phyloP scores from a whole-genome alignment of 1,140 invertebrate species.

The Conus betulinus region DNA sequence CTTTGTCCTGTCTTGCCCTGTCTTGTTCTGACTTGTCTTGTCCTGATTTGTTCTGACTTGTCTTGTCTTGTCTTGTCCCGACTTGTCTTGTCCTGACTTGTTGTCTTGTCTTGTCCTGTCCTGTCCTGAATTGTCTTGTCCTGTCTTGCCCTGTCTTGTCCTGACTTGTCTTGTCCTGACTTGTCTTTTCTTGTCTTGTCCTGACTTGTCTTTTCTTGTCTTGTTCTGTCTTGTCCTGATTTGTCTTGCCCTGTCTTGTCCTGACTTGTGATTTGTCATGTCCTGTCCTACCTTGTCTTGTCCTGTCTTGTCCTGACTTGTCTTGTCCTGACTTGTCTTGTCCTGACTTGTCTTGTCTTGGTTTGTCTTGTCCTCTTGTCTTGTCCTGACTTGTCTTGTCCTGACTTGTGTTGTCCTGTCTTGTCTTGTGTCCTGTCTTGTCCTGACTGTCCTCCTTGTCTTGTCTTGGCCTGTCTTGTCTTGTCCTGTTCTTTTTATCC shows the following conservation, averaged over 20 bases:
- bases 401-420: neutral
- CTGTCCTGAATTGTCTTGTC: slow-evolving; percentile 3
- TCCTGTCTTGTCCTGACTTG: slow-evolving; percentile 12
- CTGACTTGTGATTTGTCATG: slow-evolving; percentile 1
- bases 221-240: slow-evolving; percentile 9
- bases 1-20: slow-evolving; percentile 7
- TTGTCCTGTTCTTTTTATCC: neutral
- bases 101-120: slow-evolving; percentile 13
- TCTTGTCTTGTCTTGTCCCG: neutral
- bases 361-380: neutral
- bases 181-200: slow-evolving; percentile 12
- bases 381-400: neutral
- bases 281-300: neutral
- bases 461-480: neutral
- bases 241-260: slow-evolving; percentile 23
- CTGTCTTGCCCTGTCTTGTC: slow-evolving; percentile 24
- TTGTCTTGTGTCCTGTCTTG: neutral
- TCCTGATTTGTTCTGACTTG: slow-evolving; percentile 9
- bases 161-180: slow-evolving; percentile 18
- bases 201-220: slow-evolving; percentile 20
- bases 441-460: neutral
- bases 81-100: neutral
- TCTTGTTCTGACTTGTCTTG: slow-evolving; percentile 2
- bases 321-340: neutral
- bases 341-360: slow-evolving; percentile 12